Percentiles rank a stretch among this genome's conserved stretches.
These are phyloP conservation scores for Lontra canadensis DNA, from an alignment of 2,113 vertebrate species.

Conservation along the genomic window DNA sequence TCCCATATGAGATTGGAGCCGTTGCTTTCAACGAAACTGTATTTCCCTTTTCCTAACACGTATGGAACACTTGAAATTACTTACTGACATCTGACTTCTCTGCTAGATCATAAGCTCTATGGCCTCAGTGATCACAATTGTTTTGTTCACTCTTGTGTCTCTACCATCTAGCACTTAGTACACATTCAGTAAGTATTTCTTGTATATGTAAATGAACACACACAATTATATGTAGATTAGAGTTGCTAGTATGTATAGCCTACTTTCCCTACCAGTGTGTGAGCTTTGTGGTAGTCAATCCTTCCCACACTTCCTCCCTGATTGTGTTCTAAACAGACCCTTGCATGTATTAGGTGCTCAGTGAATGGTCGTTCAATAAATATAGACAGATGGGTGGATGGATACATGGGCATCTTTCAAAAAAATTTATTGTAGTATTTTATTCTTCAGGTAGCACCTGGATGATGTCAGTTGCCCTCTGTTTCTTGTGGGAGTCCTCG, in stretches of 20 bases:
- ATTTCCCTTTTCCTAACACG: background rate
- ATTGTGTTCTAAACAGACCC: background rate
- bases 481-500: background rate
- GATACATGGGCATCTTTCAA: background rate
- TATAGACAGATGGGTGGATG: background rate
- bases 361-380: background rate
- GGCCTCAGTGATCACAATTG: background rate
- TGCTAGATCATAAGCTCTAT: background rate
- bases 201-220: background rate
- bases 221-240: background rate
- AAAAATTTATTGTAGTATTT: background rate
- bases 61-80: background rate
- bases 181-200: background rate
- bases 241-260: background rate
- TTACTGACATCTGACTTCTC: background rate
- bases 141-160: background rate
- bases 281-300: background rate
- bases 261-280: background rate
- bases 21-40: background rate
- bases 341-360: background rate
- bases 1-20: background rate
- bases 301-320: background rate
- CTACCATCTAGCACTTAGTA: background rate
- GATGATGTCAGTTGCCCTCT: background rate
- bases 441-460: background rate